phyloP scores from a whole-genome alignment of 2,113 vertebrate species.

The Aspidoscelis tigris region DNA sequence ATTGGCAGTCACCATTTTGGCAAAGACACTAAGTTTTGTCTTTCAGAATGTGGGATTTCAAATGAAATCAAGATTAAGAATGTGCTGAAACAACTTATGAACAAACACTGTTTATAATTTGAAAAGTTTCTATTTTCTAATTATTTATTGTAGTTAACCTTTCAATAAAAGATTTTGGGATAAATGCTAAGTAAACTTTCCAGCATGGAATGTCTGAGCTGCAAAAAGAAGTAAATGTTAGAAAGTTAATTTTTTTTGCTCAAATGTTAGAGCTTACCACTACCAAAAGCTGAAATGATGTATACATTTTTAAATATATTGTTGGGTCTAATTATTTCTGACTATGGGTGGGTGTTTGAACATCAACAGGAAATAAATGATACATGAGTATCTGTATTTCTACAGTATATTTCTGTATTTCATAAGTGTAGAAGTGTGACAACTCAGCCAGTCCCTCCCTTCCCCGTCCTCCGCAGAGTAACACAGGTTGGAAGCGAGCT shows the following conservation, averaged over 20 bases:
- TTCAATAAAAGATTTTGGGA: neutral
- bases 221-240: neutral
- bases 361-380: too few relatives aligned
- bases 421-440: too few relatives aligned
- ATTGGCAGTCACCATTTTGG: neutral
- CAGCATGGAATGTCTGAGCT: neutral
- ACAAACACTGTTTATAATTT: neutral
- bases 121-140: neutral
- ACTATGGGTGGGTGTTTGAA: neutral
- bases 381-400: too few relatives aligned
- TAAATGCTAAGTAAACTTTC: neutral
- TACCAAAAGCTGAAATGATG: too few relatives aligned
- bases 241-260: too few relatives aligned
- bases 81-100: neutral
- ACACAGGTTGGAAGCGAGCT: too few relatives aligned
- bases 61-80: neutral
- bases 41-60: constrained; percentile 1
- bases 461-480: too few relatives aligned
- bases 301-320: neutral
- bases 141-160: neutral
- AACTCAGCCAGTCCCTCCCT: too few relatives aligned
- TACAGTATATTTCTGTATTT: too few relatives aligned
- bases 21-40: neutral
- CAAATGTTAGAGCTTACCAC: too few relatives aligned
- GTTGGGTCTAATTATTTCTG: neutral